Percentiles rank a stretch among this genome's conserved stretches.
Evolutionary conservation across 2,888 invertebrate species (phyloP).

Genomic region (Hedya salicella): DNA sequence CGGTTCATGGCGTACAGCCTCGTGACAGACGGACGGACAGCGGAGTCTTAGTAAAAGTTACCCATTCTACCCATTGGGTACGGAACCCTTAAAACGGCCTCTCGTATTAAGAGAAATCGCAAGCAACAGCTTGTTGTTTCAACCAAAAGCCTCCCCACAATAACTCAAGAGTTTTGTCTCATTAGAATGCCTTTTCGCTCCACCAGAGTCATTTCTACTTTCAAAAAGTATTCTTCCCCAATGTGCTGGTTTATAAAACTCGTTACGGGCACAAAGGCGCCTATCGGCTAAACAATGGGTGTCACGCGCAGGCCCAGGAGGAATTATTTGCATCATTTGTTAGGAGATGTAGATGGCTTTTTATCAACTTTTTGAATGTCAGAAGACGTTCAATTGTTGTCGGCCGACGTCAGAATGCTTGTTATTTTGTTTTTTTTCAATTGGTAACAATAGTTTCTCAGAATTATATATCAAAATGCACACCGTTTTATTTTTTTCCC

Average conservation of each 20-base stretch:
- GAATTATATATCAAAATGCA: too few relatives aligned
- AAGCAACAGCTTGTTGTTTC: too few relatives aligned
- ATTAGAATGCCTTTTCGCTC: not conserved
- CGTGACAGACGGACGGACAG: too few relatives aligned
- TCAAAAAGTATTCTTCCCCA: slow-evolving; percentile 29
- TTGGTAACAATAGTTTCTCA: too few relatives aligned
- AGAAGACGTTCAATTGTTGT: slow-evolving; percentile 15
- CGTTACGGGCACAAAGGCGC: slow-evolving; percentile 35
- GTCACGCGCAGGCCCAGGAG: slow-evolving; percentile 28
- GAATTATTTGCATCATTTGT: slow-evolving; percentile 41
- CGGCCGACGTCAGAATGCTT: not conserved
- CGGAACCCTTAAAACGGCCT: too few relatives aligned
- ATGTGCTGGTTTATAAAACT: slow-evolving; percentile 32
- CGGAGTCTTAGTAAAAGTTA: too few relatives aligned
- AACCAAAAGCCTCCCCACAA: too few relatives aligned
- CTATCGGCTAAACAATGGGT: slow-evolving; percentile 37
- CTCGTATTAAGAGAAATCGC: too few relatives aligned
- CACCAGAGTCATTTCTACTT: slow-evolving; percentile 25
- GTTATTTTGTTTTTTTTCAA: not conserved
- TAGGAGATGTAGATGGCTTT: slow-evolving; percentile 24
- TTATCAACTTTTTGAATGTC: slow-evolving; percentile 29
- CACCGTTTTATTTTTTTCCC: too few relatives aligned
- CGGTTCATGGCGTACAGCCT: too few relatives aligned
- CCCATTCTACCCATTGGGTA: too few relatives aligned
- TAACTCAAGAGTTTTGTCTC: slow-evolving; percentile 2